Evolutionary conservation across 2,797 vertebrate genomes (phyloP).

Genomic region (Microctenopoma stevenorrisi): DNA sequence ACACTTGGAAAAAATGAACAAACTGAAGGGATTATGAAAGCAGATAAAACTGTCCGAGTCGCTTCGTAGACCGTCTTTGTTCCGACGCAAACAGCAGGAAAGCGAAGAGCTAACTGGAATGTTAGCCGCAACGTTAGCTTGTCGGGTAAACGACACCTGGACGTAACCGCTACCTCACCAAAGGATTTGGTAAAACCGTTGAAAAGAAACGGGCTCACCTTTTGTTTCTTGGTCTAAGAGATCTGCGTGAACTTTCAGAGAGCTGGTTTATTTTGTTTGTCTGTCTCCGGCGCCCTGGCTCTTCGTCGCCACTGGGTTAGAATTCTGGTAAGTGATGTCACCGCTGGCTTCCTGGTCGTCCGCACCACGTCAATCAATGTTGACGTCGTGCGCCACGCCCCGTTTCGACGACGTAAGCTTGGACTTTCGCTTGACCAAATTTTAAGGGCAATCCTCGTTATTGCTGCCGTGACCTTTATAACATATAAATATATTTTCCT

Average conservation of each 20-base stretch:
- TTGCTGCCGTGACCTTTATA: too few relatives aligned
- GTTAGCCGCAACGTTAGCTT: conserved; percentile 48
- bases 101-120: conserved; percentile 17
- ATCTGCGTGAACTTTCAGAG: not conserved
- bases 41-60: not conserved
- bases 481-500: too few relatives aligned
- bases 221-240: not conserved
- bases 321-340: conserved; percentile 77
- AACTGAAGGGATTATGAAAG: rapidly evolving
- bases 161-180: not conserved
- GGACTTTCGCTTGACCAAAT: conserved; percentile 4
- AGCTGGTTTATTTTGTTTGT: conserved; percentile 1
- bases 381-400: conserved; percentile 58
- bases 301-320: conserved; percentile 45
- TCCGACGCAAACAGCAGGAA: conserved; percentile 46
- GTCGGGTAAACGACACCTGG: conserved; percentile 32
- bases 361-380: conserved; percentile 45
- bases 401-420: conserved; percentile 40
- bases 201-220: conserved; percentile 51
- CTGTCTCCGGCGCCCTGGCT: not conserved
- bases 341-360: conserved; percentile 64
- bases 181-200: not conserved
- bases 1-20: not conserved
- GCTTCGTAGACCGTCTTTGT: conserved; percentile 56
- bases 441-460: too few relatives aligned